Evolutionary conservation across 2,113 vertebrate species (phyloP).

Genomic region (Xiphias gladius): DNA sequence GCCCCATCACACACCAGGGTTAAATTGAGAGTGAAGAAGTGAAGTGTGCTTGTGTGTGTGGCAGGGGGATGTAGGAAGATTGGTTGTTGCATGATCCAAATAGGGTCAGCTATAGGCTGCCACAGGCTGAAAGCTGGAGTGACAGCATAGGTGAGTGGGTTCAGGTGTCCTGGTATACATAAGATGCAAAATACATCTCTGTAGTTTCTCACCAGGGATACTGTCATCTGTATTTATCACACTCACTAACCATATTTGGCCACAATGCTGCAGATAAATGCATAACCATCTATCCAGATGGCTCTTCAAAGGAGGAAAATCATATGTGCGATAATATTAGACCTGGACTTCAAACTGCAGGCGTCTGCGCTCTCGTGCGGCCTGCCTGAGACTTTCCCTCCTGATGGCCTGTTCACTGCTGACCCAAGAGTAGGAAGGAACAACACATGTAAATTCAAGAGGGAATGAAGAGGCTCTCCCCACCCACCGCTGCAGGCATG

Average conservation of each 20-base stretch:
- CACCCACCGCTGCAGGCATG: slow-evolving; percentile 72
- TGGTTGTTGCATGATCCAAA: slow-evolving; percentile 40
- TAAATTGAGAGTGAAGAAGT: slow-evolving; percentile 83
- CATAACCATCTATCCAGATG: slow-evolving; percentile 64
- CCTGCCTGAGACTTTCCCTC: slow-evolving; percentile 34
- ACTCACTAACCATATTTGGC: slow-evolving; percentile 67
- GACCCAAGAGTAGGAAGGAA: slow-evolving; percentile 45
- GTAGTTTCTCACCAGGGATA: slow-evolving; percentile 61
- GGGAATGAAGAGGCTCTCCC: slow-evolving; percentile 69
- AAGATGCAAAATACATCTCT: slow-evolving; percentile 48
- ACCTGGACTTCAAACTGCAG: slow-evolving; percentile 44
- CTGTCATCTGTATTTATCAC: slow-evolving; percentile 69
- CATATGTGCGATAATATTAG: slow-evolving; percentile 52
- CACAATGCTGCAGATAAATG: slow-evolving; percentile 69
- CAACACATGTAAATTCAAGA: slow-evolving; percentile 54
- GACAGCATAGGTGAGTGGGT: slow-evolving; percentile 51
- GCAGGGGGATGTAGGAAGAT: slow-evolving; percentile 6
- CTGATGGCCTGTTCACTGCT: slow-evolving; percentile 37
- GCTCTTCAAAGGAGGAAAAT: slow-evolving; percentile 66
- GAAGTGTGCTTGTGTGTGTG: slow-evolving; percentile 54
- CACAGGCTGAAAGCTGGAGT: slow-evolving; percentile 30
- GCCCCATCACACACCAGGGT: slow-evolving; percentile 77
- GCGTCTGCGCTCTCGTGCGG: slow-evolving; percentile 31
- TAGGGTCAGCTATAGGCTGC: slow-evolving; percentile 39
- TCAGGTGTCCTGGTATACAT: slow-evolving; percentile 69